Conservation (phyloP, 2,888 invertebrate genomes). For the Macaria liturata region DNA sequence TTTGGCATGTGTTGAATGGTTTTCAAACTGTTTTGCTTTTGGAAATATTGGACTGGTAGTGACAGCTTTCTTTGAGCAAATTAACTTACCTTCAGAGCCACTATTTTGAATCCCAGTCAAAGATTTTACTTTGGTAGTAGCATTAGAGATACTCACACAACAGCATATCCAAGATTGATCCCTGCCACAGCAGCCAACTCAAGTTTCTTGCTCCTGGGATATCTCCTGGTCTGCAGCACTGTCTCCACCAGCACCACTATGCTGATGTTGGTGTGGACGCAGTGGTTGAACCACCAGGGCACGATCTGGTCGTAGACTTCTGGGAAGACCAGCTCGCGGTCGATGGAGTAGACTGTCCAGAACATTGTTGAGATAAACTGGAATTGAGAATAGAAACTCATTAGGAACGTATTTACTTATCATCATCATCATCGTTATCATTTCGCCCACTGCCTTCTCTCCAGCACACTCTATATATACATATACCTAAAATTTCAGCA, state of each 20-base stretch:
- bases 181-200: constrained; percentile 51
- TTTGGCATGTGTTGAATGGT: too few relatives aligned
- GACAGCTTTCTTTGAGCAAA: too few relatives aligned
- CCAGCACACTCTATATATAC: too few relatives aligned
- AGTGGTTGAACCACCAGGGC: constrained; percentile 84
- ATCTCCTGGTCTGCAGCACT: constrained; percentile 58
- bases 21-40: too few relatives aligned
- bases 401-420: too few relatives aligned
- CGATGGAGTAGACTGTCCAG: constrained; percentile 79
- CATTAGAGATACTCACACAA: constrained; percentile 59
- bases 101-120: too few relatives aligned
- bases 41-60: too few relatives aligned
- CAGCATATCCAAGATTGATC: constrained; percentile 55
- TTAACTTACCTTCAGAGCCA: too few relatives aligned
- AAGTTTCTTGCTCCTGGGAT: constrained; percentile 51
- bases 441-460: too few relatives aligned
- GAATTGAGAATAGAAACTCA: constrained; percentile 34
- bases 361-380: constrained; percentile 81
- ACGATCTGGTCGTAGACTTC: constrained; percentile 73
- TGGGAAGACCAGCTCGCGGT: constrained; percentile 83
- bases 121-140: too few relatives aligned
- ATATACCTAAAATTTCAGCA: too few relatives aligned
- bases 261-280: constrained; percentile 81
- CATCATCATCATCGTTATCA: too few relatives aligned
- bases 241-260: constrained; percentile 75